Conservation (phyloP, 1,140 invertebrate genomes). For the Nomia melanderi region DNA sequence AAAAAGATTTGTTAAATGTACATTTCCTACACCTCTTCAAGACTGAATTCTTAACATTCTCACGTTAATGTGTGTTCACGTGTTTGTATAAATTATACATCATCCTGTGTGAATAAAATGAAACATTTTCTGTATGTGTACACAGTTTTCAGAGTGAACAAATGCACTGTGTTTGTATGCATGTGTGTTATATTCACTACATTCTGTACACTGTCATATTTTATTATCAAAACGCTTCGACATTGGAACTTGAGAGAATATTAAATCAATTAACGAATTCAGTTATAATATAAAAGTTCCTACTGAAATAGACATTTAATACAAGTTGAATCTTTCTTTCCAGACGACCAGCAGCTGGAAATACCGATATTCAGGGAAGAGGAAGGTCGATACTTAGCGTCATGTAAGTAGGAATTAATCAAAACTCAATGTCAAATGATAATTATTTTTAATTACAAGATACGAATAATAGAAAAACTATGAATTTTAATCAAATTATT, state of each 20-base stretch:
- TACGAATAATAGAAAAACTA: not conserved
- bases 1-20: not conserved
- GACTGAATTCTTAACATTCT: not conserved
- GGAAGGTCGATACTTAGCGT: conserved; percentile 90
- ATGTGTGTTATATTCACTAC: not conserved
- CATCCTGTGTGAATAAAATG: not conserved
- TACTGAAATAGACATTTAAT: not conserved
- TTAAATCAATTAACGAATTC: not conserved
- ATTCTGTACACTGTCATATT: not conserved
- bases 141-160: conserved; percentile 12
- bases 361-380: conserved; percentile 90
- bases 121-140: not conserved
- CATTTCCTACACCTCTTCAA: not conserved
- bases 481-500: conserved; percentile 25
- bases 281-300: not conserved
- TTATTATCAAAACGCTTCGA: not conserved
- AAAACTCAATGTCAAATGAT: not conserved
- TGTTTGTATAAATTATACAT: not conserved
- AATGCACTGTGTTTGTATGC: not conserved
- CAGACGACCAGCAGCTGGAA: conserved; percentile 84
- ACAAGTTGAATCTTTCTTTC: conserved; percentile 50
- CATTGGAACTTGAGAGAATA: not conserved
- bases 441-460: not conserved
- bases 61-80: not conserved
- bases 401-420: conserved; percentile 83